Percentiles rank a stretch among this genome's conserved stretches.
phyloP scores from a whole-genome alignment of 2,888 invertebrate species.

The Drosophila silvestris region DNA sequence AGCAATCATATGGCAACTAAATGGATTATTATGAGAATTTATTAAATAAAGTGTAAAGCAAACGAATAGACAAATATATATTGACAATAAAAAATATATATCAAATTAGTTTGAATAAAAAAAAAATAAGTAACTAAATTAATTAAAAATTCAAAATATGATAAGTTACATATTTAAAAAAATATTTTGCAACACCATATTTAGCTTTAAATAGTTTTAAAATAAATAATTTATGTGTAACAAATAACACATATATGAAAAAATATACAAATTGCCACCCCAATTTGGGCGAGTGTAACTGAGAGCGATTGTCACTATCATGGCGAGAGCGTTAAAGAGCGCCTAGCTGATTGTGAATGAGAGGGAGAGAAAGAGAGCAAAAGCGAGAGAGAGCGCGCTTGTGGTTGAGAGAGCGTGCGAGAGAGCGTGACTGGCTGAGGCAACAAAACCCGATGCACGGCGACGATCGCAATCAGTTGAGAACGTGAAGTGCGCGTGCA shows the following conservation, averaged over 20 bases:
- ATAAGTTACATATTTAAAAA: background rate
- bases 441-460: slow-evolving; percentile 74
- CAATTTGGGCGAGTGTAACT: slow-evolving; percentile 31
- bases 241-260: background rate
- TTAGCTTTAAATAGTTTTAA: background rate
- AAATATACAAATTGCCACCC: background rate
- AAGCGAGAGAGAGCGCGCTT: background rate
- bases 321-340: slow-evolving; percentile 16
- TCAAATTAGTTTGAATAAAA: background rate
- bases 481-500: slow-evolving; percentile 63
- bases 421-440: slow-evolving; percentile 23
- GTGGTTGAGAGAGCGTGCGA: background rate
- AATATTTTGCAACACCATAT: background rate
- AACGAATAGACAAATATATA: background rate
- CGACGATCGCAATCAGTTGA: slow-evolving; percentile 73
- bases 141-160: background rate
- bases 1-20: background rate
- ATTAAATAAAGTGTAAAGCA: background rate
- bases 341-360: slow-evolving; percentile 8
- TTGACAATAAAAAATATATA: background rate
- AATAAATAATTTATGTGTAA: background rate
- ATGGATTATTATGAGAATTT: background rate
- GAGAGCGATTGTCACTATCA: slow-evolving; percentile 12
- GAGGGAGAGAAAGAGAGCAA: slow-evolving; percentile 16
- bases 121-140: background rate